Conservation (phyloP, 2,113 vertebrate genomes). For the Dromaius novaehollandiae region DNA sequence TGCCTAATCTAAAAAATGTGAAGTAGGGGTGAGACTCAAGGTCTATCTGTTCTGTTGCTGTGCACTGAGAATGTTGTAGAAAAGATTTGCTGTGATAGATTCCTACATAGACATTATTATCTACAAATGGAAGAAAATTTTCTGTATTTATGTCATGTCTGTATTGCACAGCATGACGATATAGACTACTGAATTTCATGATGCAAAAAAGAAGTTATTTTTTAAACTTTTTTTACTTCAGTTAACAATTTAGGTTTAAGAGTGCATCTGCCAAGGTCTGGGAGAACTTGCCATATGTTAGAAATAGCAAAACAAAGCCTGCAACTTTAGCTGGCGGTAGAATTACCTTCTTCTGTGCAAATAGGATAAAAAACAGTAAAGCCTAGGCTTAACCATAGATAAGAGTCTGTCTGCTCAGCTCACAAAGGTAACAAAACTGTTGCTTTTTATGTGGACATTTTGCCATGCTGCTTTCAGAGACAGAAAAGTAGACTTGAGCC, state of each 20-base stretch:
- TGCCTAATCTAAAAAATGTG: constrained; percentile 46
- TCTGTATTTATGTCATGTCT: neutral
- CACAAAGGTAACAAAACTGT: neutral
- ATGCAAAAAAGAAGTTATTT: neutral
- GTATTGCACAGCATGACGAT: neutral
- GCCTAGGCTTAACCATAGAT: neutral
- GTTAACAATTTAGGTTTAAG: neutral
- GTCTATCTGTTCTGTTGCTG: neutral
- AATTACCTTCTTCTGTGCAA: neutral
- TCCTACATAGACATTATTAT: neutral
- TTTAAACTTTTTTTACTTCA: neutral
- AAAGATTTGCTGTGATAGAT: neutral
- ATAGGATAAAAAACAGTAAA: neutral
- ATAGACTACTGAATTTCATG: neutral
- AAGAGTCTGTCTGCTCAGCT: neutral
- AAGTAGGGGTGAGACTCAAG: neutral
- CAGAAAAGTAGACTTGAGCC: neutral
- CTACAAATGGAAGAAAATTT: neutral
- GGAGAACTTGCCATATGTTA: neutral
- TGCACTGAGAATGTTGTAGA: neutral
- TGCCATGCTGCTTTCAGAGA: neutral
- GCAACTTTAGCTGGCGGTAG: neutral
- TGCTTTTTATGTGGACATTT: neutral
- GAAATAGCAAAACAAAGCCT: neutral
- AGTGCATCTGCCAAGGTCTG: neutral